These are phyloP conservation scores for Xiphorhynchus elegans DNA, from an alignment of 2,113 vertebrate species.

Conservation along the genomic window DNA sequence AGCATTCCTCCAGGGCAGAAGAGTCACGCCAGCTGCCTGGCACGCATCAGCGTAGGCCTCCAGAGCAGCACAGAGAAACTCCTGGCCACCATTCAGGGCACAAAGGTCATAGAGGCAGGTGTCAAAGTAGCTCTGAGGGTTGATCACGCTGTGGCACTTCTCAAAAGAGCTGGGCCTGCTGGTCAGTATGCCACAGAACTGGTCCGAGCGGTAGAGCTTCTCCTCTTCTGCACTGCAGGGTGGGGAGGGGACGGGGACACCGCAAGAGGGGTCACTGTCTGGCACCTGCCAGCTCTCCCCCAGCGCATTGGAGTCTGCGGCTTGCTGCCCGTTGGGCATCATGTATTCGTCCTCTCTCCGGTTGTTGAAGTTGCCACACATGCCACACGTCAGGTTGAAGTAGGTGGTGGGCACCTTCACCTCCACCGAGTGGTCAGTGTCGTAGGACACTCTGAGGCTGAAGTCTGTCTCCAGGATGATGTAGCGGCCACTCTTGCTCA, in stretches of 20 bases:
- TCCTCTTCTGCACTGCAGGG: constrained; percentile 66
- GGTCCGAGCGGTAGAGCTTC: constrained; percentile 62
- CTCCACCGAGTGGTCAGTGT: constrained; percentile 73
- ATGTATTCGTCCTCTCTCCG: constrained; percentile 72
- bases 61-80: constrained; percentile 68
- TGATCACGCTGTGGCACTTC: constrained; percentile 70
- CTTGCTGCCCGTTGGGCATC: constrained; percentile 63
- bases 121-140: constrained; percentile 74
- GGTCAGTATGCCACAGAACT: constrained; percentile 77
- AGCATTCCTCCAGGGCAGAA: constrained; percentile 78
- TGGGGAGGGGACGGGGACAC: background rate
- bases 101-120: constrained; percentile 81
- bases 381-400: constrained; percentile 79
- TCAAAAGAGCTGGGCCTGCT: constrained; percentile 74
- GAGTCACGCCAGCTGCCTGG: constrained; percentile 68
- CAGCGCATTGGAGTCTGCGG: constrained; percentile 42
- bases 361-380: constrained; percentile 86
- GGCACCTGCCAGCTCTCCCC: constrained; percentile 74
- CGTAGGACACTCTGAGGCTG: constrained; percentile 75
- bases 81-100: constrained; percentile 36
- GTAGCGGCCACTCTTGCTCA: constrained; percentile 67
- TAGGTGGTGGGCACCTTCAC: constrained; percentile 73
- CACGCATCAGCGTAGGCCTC: constrained; percentile 69
- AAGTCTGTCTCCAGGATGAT: constrained; percentile 76
- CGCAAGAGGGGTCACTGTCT: constrained; percentile 60